Percentiles rank a stretch among this genome's conserved stretches.
Conservation (phyloP, 1,140 invertebrate genomes). For the Hermatobates lingyangjiaoensis region DNA sequence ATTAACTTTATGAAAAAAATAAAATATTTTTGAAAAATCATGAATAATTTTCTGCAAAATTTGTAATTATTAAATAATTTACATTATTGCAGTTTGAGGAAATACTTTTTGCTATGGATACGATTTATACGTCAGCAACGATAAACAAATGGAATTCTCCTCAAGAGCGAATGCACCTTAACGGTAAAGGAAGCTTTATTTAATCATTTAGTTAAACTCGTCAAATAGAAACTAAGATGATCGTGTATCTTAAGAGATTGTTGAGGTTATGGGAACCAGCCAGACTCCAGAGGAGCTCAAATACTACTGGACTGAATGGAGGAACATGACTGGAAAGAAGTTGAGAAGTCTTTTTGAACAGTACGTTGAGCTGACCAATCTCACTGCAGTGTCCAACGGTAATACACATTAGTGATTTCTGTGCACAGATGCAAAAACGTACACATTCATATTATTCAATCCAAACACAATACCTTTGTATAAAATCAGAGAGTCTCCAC, state of each 20-base stretch:
- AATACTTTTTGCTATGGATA: slow-evolving; percentile 50
- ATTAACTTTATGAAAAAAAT: too few relatives aligned
- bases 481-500: background rate
- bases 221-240: slow-evolving; percentile 33
- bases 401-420: slow-evolving; percentile 22
- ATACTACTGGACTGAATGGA: slow-evolving; percentile 58
- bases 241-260: slow-evolving; percentile 35
- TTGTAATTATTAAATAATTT: too few relatives aligned
- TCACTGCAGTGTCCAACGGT: slow-evolving; percentile 50
- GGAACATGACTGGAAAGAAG: slow-evolving; percentile 46
- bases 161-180: slow-evolving; percentile 39
- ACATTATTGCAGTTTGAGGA: slow-evolving; percentile 36
- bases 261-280: slow-evolving; percentile 41
- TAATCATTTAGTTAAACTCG: slow-evolving; percentile 22
- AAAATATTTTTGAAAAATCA: too few relatives aligned
- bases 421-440: background rate
- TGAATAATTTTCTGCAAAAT: too few relatives aligned
- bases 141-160: slow-evolving; percentile 43
- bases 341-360: slow-evolving; percentile 44
- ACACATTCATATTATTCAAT: background rate
- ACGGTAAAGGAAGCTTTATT: slow-evolving; percentile 29
- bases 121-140: slow-evolving; percentile 57
- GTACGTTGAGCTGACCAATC: slow-evolving; percentile 56
- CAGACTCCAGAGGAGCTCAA: slow-evolving; percentile 51
- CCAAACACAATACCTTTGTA: background rate